Evolutionary conservation across 2,797 vertebrate genomes (phyloP).

Genomic region (Cyprinella venusta): DNA sequence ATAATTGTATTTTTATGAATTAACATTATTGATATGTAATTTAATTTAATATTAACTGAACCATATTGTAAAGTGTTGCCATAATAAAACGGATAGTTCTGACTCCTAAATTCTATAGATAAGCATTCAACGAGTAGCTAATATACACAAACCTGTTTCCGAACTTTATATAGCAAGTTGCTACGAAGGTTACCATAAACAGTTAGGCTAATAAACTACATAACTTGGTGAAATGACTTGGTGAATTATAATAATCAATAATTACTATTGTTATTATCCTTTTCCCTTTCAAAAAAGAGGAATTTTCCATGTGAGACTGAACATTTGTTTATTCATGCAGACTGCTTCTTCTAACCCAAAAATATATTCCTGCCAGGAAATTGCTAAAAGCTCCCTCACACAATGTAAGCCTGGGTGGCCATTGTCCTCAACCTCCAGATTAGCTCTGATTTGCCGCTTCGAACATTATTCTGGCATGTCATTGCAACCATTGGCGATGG

Average conservation of each 20-base stretch:
- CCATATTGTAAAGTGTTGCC: not conserved
- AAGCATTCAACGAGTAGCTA: not conserved
- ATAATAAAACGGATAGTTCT: not conserved
- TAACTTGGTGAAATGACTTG: not conserved
- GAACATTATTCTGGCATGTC: slow-evolving; percentile 7
- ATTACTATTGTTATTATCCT: not conserved
- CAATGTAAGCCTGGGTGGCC: not conserved
- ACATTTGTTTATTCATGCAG: not conserved
- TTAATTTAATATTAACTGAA: not conserved
- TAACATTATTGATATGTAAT: not conserved
- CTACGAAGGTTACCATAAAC: not conserved
- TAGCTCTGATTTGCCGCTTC: slow-evolving; percentile 4
- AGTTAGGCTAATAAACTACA: not conserved
- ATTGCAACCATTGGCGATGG: slow-evolving; percentile 5
- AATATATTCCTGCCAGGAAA: not conserved
- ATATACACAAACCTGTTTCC: not conserved
- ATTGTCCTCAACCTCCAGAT: slow-evolving; percentile 38
- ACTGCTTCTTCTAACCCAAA: not conserved
- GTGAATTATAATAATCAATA: not conserved
- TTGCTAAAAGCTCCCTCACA: slow-evolving; percentile 2
- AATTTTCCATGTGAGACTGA: not conserved
- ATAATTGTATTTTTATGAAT: not conserved
- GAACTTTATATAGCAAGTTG: not conserved
- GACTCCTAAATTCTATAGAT: not conserved
- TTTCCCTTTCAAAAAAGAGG: not conserved